Base-by-base conservation (phyloP, 2,888 invertebrate genomes). In the Drosophila antonietae region DNA sequence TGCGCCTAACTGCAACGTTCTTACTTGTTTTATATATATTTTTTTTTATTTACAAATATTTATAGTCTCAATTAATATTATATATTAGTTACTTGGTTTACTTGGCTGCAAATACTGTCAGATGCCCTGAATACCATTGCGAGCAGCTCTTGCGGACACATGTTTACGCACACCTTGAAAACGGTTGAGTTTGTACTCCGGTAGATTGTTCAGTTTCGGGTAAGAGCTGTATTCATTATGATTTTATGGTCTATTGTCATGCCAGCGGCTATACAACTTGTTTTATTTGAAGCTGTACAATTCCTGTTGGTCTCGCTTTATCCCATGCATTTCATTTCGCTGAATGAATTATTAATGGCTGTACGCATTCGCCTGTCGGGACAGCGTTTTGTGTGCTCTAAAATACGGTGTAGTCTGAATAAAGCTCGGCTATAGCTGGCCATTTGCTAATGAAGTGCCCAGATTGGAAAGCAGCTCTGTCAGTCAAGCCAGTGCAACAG, bases 391-490 rank as follows among this genome's bases (percentile, higher is more conserved):
- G 49, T 33, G 44, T 37, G 39, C 15, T 46, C 52, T 37, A 18
- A 52, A 58, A 63, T 41, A 33, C 23, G 41, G 15, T 20, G 39
- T 18, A 35, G 41, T 33, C 39, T 18, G 39, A n/a, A 55, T 39
- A 41, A 59, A 64, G 35, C 51, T 44, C 37, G 41, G 41, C 44
- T 51, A 43, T 57, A 53, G 52, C 39, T 6, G 23, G 49, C 51
- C 46, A 62, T 58, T 55, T 52, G 62, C 53, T 76, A 76, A 76
- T 76, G 75, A 76, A 71, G 67, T 76, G 76, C 41, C 5, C 56
- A 18, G 57, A 63, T 47, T 66, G 44, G 52, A 65, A 52, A 39
- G 35, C 15, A 23, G 44, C 57, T 20, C 15, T 18, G 44, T 28
- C 35, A 15, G 35, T 12, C 12, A 14, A 8, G n/a, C 14, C n/a